Conservation (phyloP, 2,113 vertebrate species). For the Pongo abelii region DNA sequence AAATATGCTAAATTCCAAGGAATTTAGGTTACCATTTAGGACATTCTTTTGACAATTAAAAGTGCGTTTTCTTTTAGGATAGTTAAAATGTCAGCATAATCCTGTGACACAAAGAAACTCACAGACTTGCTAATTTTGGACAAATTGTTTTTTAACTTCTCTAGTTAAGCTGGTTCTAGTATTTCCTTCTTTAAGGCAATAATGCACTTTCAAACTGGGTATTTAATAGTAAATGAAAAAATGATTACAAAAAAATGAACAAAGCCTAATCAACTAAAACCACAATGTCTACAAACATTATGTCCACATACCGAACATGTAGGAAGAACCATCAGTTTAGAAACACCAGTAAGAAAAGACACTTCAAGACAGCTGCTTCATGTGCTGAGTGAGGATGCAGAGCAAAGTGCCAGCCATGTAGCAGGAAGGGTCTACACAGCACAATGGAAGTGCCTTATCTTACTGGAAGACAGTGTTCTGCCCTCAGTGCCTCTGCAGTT, state of each 20-base stretch:
- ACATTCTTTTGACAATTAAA: neutral
- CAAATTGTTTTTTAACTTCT: neutral
- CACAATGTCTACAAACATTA: neutral
- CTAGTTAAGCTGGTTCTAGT: neutral
- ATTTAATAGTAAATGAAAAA: slow-evolving; percentile 15
- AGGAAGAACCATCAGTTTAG: neutral
- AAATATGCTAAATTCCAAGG: neutral
- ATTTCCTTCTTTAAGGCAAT: neutral
- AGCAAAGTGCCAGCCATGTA: neutral
- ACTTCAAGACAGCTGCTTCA: neutral
- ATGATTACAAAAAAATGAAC: neutral
- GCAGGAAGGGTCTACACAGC: neutral
- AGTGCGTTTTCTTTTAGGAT: neutral
- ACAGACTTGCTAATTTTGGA: neutral
- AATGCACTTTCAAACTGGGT: neutral
- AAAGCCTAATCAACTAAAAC: neutral
- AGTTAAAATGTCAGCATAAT: neutral
- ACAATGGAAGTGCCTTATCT: slow-evolving; percentile 62
- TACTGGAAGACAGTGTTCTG: slow-evolving; percentile 52
- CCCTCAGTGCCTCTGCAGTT: slow-evolving; percentile 69
- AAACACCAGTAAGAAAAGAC: neutral
- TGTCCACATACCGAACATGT: neutral
- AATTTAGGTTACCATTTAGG: neutral
- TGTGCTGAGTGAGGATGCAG: neutral
- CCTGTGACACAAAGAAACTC: slow-evolving; percentile 5